A percentile compares a stretch with the other conserved stretches of the same genome.
phyloP scores from a whole-genome alignment of 23 tunicate genomes.

The Trididemnum miniatum region DNA sequence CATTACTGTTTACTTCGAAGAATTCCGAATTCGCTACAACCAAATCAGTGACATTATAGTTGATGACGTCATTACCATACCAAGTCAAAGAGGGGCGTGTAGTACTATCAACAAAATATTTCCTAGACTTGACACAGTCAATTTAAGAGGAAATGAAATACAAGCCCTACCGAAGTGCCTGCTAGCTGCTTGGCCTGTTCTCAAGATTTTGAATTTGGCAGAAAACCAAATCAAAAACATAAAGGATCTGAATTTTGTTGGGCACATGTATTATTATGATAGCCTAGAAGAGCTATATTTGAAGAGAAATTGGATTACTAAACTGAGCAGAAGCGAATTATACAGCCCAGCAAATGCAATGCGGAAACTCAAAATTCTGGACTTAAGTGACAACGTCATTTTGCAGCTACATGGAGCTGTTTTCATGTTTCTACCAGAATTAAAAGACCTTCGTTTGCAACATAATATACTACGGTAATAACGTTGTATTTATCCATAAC shows the following conservation, averaged over 20 bases:
- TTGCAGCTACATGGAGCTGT: slow-evolving; percentile 39
- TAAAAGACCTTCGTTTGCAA: slow-evolving; percentile 33
- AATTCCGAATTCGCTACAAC: slow-evolving; percentile 74
- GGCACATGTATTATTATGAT: slow-evolving; percentile 25
- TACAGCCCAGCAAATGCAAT: slow-evolving; percentile 41
- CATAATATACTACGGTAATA: too few relatives aligned
- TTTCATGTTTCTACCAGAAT: slow-evolving; percentile 59
- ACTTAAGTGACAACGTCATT: slow-evolving; percentile 59
- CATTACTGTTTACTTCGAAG: slow-evolving; percentile 63
- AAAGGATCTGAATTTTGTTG: slow-evolving; percentile 42
- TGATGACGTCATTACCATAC: too few relatives aligned
- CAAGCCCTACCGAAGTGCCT: slow-evolving; percentile 69
- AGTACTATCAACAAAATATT: slow-evolving; percentile 23
- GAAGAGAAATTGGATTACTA: slow-evolving; percentile 36
- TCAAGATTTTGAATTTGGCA: slow-evolving; percentile 52
- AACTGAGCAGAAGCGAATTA: slow-evolving; percentile 37
- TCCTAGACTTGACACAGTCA: slow-evolving; percentile 40
- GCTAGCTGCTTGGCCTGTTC: slow-evolving; percentile 42
- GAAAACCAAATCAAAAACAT: slow-evolving; percentile 49
- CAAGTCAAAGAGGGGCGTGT: slow-evolving; percentile 26
- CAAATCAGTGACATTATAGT: slow-evolving; percentile 11
- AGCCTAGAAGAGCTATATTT: slow-evolving; percentile 58
- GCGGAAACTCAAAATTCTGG: slow-evolving; percentile 33
- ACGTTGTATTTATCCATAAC: too few relatives aligned
- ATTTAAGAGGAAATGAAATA: slow-evolving; percentile 66